Conservation (phyloP, 2,797 vertebrate species). For the Rhynchotus rufescens region DNA sequence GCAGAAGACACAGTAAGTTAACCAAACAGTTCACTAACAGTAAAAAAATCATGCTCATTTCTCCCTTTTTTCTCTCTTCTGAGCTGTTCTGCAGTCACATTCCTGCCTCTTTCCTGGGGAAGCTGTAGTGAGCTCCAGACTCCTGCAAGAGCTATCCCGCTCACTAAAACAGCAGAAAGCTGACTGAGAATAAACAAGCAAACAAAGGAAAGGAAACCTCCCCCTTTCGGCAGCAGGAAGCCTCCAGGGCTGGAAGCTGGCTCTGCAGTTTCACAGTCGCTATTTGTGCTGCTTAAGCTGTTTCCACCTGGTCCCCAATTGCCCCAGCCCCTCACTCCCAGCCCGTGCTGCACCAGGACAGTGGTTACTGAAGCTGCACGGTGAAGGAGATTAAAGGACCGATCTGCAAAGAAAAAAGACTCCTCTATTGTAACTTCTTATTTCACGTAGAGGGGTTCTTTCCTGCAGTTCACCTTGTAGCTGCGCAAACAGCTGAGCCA, state of each 20-base stretch:
- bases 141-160: background rate
- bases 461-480: background rate
- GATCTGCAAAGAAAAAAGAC: background rate
- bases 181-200: background rate
- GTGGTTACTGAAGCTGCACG: background rate
- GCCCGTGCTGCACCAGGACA: too few relatives aligned
- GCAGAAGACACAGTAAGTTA: background rate
- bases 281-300: background rate
- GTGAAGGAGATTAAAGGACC: background rate
- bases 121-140: background rate
- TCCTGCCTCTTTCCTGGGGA: accelerated
- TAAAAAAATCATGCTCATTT: background rate
- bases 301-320: background rate
- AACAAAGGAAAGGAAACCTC: background rate
- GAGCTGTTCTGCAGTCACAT: accelerated
- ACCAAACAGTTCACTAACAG: background rate
- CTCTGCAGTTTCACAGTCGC: background rate
- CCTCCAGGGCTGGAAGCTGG: background rate
- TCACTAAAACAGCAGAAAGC: background rate
- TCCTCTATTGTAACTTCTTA: background rate
- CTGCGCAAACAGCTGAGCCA: background rate
- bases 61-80: background rate
- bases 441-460: background rate
- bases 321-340: background rate
- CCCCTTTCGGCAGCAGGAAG: background rate